Evolutionary conservation across 2,797 vertebrate genomes (phyloP).

Genomic region (Gorsachius magnificus): DNA sequence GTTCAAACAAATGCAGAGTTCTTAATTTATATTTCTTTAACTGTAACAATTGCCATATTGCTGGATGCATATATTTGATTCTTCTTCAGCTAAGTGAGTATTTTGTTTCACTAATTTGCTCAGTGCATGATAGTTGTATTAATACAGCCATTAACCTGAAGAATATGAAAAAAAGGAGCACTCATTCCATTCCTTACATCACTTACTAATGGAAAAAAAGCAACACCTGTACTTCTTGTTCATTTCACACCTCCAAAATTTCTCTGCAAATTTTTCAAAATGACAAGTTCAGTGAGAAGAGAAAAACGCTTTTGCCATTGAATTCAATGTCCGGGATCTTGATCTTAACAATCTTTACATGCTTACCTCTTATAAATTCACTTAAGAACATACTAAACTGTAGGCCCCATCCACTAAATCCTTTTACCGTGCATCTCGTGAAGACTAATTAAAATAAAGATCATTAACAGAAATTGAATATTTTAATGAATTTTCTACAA

Average conservation of each 20-base stretch:
- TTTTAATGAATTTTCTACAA: not conserved
- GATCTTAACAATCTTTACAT: not conserved
- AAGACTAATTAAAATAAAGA: not conserved
- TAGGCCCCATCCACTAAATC: not conserved
- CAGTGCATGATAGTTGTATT: not conserved
- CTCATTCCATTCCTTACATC: not conserved
- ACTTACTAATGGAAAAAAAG: not conserved
- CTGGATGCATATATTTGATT: not conserved
- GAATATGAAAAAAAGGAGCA: not conserved
- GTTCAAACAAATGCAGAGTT: not conserved
- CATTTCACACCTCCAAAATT: not conserved
- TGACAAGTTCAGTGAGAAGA: not conserved
- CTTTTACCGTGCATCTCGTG: not conserved
- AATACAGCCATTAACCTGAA: not conserved
- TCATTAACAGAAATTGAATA: not conserved
- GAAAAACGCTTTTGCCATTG: not conserved
- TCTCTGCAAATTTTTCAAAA: not conserved
- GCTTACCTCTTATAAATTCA: not conserved
- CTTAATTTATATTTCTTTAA: not conserved
- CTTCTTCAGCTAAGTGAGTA: not conserved
- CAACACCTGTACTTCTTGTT: not conserved
- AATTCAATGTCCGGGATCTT: not conserved
- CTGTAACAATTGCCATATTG: not conserved
- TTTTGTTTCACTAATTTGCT: not conserved
- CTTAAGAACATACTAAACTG: not conserved